Conservation (phyloP, 2,113 vertebrate species). For the Datnioides undecimradiatus region DNA sequence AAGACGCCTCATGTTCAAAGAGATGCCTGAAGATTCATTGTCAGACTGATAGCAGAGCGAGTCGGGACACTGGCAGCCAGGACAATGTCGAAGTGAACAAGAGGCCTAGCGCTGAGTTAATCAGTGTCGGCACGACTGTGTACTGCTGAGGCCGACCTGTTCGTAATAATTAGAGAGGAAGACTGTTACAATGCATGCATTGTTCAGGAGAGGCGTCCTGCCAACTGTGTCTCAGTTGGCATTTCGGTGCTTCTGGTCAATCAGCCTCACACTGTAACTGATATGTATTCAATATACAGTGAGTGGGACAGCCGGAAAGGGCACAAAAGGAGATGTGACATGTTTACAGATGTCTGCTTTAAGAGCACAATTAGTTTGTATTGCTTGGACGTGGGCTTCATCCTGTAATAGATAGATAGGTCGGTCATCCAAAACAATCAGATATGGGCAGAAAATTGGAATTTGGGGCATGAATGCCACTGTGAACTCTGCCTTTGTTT, state of each 20-base stretch:
- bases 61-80: conserved; percentile 53
- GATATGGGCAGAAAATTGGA: neutral
- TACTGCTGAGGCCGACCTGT: conserved; percentile 12
- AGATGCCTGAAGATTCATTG: conserved; percentile 59
- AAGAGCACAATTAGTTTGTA: neutral
- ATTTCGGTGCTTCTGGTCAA: neutral
- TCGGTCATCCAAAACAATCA: conserved; percentile 24
- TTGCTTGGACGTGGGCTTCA: neutral
- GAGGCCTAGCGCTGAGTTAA: conserved; percentile 68
- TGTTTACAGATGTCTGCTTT: neutral
- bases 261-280: neutral
- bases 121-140: conserved; percentile 51
- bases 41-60: conserved; percentile 52
- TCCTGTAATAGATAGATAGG: neutral
- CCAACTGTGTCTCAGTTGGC: conserved; percentile 10
- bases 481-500: neutral
- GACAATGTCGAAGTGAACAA: conserved; percentile 51
- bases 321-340: conserved; percentile 1
- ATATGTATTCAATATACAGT: neutral
- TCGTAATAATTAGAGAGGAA: conserved; percentile 36
- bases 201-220: conserved; percentile 14
- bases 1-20: conserved; percentile 37
- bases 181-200: conserved; percentile 8
- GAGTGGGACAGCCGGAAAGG: neutral
- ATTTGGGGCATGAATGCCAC: neutral